These are phyloP conservation scores for Potamarius usumacintae DNA, from an alignment of 2,113 vertebrate genomes.

Conservation along the genomic window DNA sequence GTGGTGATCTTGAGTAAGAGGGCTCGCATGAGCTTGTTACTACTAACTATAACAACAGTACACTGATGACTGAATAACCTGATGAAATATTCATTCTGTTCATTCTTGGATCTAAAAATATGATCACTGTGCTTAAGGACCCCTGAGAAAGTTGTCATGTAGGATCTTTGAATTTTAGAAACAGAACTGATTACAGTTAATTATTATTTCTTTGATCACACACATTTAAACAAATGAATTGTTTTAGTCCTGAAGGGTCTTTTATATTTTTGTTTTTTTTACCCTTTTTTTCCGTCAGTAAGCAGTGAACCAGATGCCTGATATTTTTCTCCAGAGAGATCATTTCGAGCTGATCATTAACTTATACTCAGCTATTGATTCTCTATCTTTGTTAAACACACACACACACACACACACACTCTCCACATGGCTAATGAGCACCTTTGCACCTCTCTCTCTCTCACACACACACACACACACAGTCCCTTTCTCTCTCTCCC, in stretches of 20 bases:
- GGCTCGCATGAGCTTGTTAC: background rate
- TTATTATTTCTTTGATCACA: background rate
- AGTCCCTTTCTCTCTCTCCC: too few relatives aligned
- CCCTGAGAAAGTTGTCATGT: background rate
- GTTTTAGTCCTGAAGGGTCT: background rate
- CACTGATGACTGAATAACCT: too few relatives aligned
- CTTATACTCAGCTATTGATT: constrained; percentile 28
- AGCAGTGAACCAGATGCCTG: background rate
- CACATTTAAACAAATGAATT: background rate
- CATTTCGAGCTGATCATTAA: background rate
- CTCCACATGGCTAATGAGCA: background rate
- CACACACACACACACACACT: background rate
- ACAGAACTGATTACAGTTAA: background rate
- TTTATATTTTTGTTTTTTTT: background rate
- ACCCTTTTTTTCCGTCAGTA: background rate
- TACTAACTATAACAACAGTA: background rate
- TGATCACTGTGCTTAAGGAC: background rate
- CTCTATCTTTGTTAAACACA: background rate
- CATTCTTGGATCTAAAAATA: background rate
- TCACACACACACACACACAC: background rate
- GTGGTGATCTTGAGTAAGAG: background rate
- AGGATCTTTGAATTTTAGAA: background rate
- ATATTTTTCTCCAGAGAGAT: constrained; percentile 18
- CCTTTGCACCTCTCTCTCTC: background rate
- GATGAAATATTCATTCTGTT: background rate